These are phyloP conservation scores for Mesocentrotus franciscanus DNA, from an alignment of 53 echinoderm and acorn worm genomes.

Conservation along the genomic window DNA sequence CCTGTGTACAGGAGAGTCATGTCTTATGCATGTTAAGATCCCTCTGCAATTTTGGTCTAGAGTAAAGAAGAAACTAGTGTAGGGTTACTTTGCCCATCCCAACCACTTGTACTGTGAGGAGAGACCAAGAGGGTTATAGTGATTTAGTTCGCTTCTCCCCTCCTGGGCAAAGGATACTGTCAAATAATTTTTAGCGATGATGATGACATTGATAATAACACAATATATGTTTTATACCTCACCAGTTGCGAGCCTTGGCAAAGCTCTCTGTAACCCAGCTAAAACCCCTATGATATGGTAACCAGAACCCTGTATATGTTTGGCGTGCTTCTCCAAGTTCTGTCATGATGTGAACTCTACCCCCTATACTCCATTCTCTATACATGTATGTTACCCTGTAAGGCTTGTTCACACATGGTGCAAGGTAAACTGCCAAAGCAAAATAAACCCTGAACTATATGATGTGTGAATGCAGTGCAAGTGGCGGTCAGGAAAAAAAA, in stretches of 20 bases:
- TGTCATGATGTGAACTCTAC: not conserved
- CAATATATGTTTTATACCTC: not conserved
- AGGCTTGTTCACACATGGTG: not conserved
- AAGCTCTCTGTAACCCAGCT: conserved; percentile 23
- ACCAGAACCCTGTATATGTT: not conserved
- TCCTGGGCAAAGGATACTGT: not conserved
- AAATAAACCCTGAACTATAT: too few species aligned
- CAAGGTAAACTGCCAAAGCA: too few species aligned
- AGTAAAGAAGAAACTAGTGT: not conserved
- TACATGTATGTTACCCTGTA: not conserved
- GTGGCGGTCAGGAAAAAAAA: too few species aligned
- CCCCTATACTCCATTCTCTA: not conserved
- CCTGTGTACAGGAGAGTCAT: too few species aligned
- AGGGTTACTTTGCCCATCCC: not conserved
- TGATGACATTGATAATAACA: not conserved
- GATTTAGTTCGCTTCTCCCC: not conserved
- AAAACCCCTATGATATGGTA: conserved; percentile 39
- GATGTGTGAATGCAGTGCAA: too few species aligned
- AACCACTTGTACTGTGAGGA: not conserved
- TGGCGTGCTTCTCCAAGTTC: not conserved
- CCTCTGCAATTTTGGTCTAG: too few species aligned
- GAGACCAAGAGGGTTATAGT: not conserved
- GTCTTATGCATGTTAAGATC: too few species aligned
- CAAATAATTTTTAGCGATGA: not conserved
- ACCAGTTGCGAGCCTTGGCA: conserved; percentile 33